Conservation (phyloP, 23 tunicate genomes). For the Phallusia fumigata region DNA sequence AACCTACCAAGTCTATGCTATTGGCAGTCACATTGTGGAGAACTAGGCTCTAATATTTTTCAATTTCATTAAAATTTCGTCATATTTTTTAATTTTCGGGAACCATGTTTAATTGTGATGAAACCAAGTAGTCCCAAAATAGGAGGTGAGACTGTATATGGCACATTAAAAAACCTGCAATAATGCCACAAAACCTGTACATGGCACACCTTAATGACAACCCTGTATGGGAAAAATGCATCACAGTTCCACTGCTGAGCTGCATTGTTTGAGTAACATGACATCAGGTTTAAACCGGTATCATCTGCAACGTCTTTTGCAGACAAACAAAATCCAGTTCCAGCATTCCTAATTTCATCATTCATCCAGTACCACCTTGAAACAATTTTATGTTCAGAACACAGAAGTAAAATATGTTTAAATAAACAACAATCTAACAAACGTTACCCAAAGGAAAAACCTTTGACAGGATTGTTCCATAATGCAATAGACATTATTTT, state of each 20-base stretch:
- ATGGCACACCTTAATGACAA: constrained; percentile 33
- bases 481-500: too few species aligned
- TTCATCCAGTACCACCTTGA: constrained; percentile 58
- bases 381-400: not conserved
- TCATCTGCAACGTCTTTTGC: constrained; percentile 27
- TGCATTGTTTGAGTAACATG: constrained; percentile 21
- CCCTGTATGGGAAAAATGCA: constrained; percentile 39
- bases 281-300: constrained; percentile 6
- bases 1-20: too few species aligned
- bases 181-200: not conserved
- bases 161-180: too few species aligned
- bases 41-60: too few species aligned
- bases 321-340: constrained; percentile 58
- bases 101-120: too few species aligned
- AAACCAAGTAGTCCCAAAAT: too few species aligned
- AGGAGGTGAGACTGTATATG: too few species aligned
- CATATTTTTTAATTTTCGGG: too few species aligned
- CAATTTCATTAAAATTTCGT: too few species aligned
- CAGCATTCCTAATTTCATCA: constrained; percentile 37
- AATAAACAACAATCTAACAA: not conserved
- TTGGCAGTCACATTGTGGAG: too few species aligned
- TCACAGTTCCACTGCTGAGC: constrained; percentile 59
- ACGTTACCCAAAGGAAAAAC: too few species aligned
- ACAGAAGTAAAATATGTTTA: not conserved
- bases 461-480: too few species aligned